Evolutionary conservation across 2,113 vertebrate species (phyloP), one percentile per base, ranked within the genome.

Genomic region (Ploceus nigricollis): DNA sequence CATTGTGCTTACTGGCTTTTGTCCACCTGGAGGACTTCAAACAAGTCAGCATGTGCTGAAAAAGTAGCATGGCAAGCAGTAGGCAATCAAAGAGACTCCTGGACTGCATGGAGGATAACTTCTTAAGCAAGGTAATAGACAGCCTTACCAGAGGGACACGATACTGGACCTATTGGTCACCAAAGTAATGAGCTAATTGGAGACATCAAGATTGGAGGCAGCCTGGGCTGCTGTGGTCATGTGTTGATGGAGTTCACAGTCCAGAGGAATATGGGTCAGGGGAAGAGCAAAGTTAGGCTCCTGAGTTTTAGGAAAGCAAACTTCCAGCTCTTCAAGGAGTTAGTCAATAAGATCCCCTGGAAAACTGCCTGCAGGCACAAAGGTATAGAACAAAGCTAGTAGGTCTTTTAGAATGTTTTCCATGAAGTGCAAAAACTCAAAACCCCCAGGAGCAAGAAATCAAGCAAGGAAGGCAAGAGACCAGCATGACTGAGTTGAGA

Each of bases 111-210:
- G 17, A 51, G 22, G 25, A 37, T 17, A 44, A 50, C 7, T 76
- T 42, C 42, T 42, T 25, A 44, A 14, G 37, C 37, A 44, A 44
- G 25, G 61, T 50, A 58, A 66, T 11, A 48, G 25, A 45, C 15
- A 44, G 40, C 40, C 19, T 39, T n/a, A 56, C 28, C n/a, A 56
- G 21, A 66, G 6, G 21, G 35, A 35, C 18, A 9, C 0, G 0
- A n/a, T 75, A 56, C 19, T 40, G 24, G 51, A 42, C 25, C 42
- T 23, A 23, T 2, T n/a, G 58, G 40, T 73, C 50, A 48, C 10
- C 30, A 42, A 35, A 57, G 35, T 42, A 42, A 66, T 22, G 30
- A n/a, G 8, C 10, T 48, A 75, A 66, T 11, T 16, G 6, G 42
- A 45, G 24, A 54, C 0, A 0, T 30, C 42, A 57, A 48, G 31